Evolutionary conservation across 2,113 vertebrate species (phyloP).

Genomic region (Nymphicus hollandicus): DNA sequence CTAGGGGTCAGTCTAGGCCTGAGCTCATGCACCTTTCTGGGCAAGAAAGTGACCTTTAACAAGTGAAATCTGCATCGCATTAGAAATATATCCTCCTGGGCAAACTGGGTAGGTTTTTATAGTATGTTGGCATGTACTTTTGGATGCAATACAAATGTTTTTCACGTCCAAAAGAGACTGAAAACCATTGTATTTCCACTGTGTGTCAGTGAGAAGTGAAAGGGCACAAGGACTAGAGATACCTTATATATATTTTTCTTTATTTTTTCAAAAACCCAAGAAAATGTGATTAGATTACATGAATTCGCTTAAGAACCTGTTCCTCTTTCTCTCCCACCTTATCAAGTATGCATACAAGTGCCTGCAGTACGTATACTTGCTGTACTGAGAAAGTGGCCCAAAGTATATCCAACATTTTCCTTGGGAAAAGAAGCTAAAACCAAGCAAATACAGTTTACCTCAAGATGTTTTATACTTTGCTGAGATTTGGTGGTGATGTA

Average conservation of each 20-base stretch:
- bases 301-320: neutral
- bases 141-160: neutral
- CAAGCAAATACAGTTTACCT: neutral
- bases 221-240: neutral
- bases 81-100: neutral
- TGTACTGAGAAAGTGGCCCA: neutral
- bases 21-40: neutral
- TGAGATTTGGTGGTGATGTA: neutral
- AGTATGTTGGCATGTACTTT: neutral
- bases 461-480: neutral
- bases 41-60: constrained; percentile 15
- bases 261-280: neutral
- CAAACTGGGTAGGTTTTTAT: neutral
- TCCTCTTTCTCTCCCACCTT: neutral
- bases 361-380: neutral
- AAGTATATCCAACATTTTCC: neutral
- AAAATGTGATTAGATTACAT: constrained; percentile 11
- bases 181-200: neutral
- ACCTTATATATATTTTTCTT: neutral
- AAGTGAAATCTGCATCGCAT: neutral
- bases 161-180: neutral
- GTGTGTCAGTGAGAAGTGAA: neutral
- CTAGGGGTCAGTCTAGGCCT: neutral
- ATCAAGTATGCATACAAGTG: constrained; percentile 29
- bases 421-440: neutral